These are phyloP conservation scores for Pipistrellus kuhlii DNA, from an alignment of 2,797 vertebrate species.

Conservation along the genomic window DNA sequence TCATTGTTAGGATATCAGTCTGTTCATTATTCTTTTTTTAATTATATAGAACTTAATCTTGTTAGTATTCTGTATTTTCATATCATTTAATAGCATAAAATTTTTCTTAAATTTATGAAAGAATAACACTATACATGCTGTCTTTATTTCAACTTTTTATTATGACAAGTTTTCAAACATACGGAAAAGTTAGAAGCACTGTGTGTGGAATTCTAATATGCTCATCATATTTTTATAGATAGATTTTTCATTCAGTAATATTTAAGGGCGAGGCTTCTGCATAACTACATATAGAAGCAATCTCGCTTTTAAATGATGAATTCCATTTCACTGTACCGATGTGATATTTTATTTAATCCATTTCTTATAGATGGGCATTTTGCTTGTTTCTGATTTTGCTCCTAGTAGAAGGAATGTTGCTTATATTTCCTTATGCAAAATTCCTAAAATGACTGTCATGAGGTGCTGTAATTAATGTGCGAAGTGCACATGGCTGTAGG, in stretches of 20 bases:
- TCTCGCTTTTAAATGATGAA: not conserved
- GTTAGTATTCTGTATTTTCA: not conserved
- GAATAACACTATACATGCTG: not conserved
- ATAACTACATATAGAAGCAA: not conserved
- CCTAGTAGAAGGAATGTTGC: not conserved
- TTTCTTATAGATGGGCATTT: not conserved
- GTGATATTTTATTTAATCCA: not conserved
- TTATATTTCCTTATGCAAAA: not conserved
- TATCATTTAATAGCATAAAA: not conserved
- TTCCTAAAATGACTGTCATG: not conserved
- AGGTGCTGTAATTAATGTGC: not conserved
- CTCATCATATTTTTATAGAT: not conserved
- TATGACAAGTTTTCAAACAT: not conserved
- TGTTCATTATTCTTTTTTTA: not conserved
- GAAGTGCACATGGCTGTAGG: not conserved
- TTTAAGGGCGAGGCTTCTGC: not conserved
- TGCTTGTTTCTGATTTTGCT: not conserved
- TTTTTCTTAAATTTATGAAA: not conserved
- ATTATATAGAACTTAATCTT: not conserved
- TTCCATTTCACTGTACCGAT: not conserved
- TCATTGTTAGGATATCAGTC: not conserved
- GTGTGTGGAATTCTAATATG: not conserved
- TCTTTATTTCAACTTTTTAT: constrained; percentile 1
- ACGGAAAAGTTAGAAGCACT: not conserved
- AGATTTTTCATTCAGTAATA: not conserved